Evolutionary conservation across 2,113 vertebrate genomes (phyloP).

Genomic region (Phrynosoma blainvillii): DNA sequence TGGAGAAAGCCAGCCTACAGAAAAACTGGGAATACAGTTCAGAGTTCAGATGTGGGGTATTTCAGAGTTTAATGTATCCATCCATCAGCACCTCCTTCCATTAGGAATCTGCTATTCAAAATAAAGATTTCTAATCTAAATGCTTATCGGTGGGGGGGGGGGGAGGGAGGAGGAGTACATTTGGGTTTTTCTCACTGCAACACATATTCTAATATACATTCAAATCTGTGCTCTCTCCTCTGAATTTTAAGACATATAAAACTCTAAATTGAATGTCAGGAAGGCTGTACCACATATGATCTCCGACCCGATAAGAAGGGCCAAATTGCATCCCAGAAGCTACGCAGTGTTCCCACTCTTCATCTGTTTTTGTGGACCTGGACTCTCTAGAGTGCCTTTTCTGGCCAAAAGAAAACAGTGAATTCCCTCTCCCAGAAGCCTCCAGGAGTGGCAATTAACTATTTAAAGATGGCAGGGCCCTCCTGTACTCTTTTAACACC

Average conservation of each 20-base stretch:
- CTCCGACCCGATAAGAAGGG: too few species aligned
- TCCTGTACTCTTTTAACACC: too few species aligned
- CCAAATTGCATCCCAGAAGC: too few species aligned
- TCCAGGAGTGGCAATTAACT: too few species aligned
- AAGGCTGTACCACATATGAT: too few species aligned
- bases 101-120: not conserved
- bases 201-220: not conserved
- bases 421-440: too few species aligned
- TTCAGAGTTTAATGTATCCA: not conserved
- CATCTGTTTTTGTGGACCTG: too few species aligned
- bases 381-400: too few species aligned
- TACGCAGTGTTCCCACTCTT: too few species aligned
- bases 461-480: too few species aligned
- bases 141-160: not conserved
- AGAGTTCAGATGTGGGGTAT: not conserved
- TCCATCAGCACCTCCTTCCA: not conserved
- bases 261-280: not conserved
- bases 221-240: not conserved
- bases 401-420: too few species aligned
- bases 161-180: not conserved
- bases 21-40: not conserved
- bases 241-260: not conserved
- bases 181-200: not conserved
- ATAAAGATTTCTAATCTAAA: not conserved
- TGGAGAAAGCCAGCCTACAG: not conserved